These are phyloP conservation scores for Siniperca obscura DNA, from an alignment of 2,797 vertebrate genomes.

Conservation along the genomic window DNA sequence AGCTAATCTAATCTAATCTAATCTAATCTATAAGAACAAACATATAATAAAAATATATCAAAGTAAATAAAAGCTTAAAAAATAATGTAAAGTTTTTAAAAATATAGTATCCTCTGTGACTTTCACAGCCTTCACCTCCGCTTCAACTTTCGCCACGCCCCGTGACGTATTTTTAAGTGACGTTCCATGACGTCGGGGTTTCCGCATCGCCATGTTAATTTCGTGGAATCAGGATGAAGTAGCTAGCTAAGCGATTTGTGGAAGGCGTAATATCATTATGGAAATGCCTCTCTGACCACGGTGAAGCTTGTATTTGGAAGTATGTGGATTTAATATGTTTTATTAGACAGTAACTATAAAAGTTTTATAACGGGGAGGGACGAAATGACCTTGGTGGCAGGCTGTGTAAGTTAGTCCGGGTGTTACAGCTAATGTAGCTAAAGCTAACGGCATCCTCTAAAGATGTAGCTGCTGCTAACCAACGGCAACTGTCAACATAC, in stretches of 20 bases:
- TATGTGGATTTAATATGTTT: background rate
- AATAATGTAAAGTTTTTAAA: no score
- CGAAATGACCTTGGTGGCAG: conserved; percentile 5
- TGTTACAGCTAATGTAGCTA: conserved; percentile 46
- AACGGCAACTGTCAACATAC: background rate
- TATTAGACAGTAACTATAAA: rapidly evolving
- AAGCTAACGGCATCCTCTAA: background rate
- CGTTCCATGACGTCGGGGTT: background rate
- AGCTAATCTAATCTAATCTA: no score
- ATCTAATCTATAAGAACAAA: no score
- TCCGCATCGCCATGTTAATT: conserved; percentile 48
- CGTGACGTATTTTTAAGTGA: background rate
- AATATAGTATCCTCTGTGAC: no score
- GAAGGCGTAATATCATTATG: background rate
- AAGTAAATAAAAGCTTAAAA: no score
- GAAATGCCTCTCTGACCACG: conserved; percentile 9
- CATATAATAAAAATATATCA: no score
- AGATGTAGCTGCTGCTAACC: background rate
- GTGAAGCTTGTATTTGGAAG: background rate
- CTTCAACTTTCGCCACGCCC: no score
- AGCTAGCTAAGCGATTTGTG: background rate
- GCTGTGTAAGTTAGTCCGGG: background rate
- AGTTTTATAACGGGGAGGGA: rapidly evolving
- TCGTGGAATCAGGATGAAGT: background rate
- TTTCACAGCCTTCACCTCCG: no score